Percentiles rank a stretch among this genome's conserved stretches.
Conservation (phyloP, 2,113 vertebrate genomes). For the Psilopsiagon aymara region DNA sequence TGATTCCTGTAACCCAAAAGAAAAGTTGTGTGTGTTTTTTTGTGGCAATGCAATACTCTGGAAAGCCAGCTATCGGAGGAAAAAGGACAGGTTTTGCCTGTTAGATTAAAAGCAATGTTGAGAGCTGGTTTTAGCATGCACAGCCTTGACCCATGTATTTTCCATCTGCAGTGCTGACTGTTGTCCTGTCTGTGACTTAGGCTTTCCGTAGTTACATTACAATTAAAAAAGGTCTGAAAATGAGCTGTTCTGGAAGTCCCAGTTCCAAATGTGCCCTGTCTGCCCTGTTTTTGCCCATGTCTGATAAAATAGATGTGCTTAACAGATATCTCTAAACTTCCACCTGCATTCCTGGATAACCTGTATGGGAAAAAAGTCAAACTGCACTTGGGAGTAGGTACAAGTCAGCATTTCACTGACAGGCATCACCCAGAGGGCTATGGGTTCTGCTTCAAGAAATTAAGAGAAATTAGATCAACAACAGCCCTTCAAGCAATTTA, state of each 20-base stretch:
- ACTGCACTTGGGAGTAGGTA: neutral
- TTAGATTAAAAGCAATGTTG: neutral
- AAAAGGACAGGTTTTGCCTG: neutral
- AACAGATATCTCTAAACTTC: neutral
- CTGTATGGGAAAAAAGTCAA: neutral
- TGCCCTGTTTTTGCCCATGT: neutral
- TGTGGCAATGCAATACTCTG: neutral
- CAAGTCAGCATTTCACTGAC: neutral
- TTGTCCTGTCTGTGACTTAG: neutral
- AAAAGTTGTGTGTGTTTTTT: neutral
- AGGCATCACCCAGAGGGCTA: neutral
- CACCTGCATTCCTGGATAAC: neutral
- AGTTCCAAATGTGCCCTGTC: neutral
- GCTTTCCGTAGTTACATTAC: neutral
- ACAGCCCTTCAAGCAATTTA: neutral
- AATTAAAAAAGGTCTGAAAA: neutral
- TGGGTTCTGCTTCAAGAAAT: neutral
- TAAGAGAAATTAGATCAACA: conserved; percentile 7
- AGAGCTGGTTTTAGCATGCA: neutral
- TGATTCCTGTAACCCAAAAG: rapidly evolving
- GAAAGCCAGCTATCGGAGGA: rapidly evolving
- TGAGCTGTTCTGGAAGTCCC: neutral
- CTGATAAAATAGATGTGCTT: neutral
- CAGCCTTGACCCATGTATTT: neutral
- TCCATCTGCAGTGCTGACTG: neutral